Percentiles rank a stretch among this genome's conserved stretches.
These are phyloP conservation scores for Eulacestoma nigropectus DNA, from an alignment of 2,113 vertebrate species.

Conservation along the genomic window DNA sequence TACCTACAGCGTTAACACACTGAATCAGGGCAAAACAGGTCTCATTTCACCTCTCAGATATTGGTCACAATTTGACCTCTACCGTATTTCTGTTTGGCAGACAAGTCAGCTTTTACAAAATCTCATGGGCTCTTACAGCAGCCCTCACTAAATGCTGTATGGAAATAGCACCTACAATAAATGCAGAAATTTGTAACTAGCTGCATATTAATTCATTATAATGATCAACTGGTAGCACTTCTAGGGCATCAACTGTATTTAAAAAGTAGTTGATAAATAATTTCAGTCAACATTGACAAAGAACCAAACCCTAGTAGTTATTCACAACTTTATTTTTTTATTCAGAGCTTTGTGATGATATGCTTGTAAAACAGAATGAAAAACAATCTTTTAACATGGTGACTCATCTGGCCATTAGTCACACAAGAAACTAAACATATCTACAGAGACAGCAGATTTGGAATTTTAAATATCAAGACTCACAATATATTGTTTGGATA, in stretches of 20 bases:
- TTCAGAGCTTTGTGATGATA: not conserved
- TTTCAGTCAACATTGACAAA: not conserved
- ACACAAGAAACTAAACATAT: not conserved
- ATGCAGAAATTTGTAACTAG: not conserved
- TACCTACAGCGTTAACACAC: not conserved
- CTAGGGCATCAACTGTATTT: not conserved
- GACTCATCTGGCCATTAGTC: constrained; percentile 42
- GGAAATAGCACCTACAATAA: not conserved
- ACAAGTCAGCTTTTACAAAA: not conserved
- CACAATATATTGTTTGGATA: not conserved
- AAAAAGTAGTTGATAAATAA: not conserved
- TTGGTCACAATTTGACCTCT: not conserved
- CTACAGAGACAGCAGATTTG: not conserved
- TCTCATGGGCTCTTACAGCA: not conserved
- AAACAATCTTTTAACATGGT: not conserved
- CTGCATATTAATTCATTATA: not conserved
- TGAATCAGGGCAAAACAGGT: not conserved
- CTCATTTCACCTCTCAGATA: not conserved
- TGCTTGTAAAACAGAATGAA: not conserved
- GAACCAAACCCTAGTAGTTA: not conserved
- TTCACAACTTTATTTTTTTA: not conserved
- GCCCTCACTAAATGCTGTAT: not conserved
- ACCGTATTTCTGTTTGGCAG: not conserved
- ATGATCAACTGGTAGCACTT: not conserved
- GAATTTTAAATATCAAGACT: not conserved